phyloP scores from a whole-genome alignment of 2,113 vertebrate genomes.

The Sula dactylatra region DNA sequence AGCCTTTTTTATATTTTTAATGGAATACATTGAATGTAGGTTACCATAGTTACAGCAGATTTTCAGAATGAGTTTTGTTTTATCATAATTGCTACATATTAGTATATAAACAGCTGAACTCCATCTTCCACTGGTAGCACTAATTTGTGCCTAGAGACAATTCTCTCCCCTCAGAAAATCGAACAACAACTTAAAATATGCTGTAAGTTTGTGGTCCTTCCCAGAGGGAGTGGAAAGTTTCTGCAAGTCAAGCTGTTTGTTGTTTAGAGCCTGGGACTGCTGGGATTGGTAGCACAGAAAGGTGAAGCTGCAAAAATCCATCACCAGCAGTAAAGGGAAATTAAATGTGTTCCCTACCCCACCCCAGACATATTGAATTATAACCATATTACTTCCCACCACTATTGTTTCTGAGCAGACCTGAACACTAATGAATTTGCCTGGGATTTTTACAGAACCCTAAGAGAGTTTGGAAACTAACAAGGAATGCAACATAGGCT shows the following conservation, averaged over 20 bases:
- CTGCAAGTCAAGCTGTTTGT: constrained; percentile 60
- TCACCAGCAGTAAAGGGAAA: constrained; percentile 51
- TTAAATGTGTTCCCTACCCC: constrained; percentile 29
- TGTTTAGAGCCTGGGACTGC: constrained; percentile 26
- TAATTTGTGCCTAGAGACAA: constrained; percentile 74
- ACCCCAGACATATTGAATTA: constrained; percentile 20
- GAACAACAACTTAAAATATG: constrained; percentile 65
- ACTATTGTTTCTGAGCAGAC: constrained; percentile 26
- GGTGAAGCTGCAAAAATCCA: constrained; percentile 57
- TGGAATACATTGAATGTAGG: constrained; percentile 72
- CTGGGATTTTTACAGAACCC: constrained; percentile 31
- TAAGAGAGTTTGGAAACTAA: constrained; percentile 23
- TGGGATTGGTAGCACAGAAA: constrained; percentile 18
- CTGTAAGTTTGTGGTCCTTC: constrained; percentile 36
- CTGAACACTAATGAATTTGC: constrained; percentile 40
- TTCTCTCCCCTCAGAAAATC: constrained; percentile 64
- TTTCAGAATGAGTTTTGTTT: constrained; percentile 76
- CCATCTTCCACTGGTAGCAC: constrained; percentile 57
- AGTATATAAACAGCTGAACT: constrained; percentile 77
- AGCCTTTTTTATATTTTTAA: constrained; percentile 71
- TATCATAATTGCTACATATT: constrained; percentile 78
- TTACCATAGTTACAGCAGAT: constrained; percentile 76
- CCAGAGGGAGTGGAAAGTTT: constrained; percentile 64
- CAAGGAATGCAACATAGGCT: not conserved
- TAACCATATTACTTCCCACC: not conserved